A percentile compares a stretch with the other conserved stretches of the same genome.
These are phyloP conservation scores for Mesocricetus auratus DNA, from an alignment of 2,113 vertebrate genomes.

Conservation along the genomic window DNA sequence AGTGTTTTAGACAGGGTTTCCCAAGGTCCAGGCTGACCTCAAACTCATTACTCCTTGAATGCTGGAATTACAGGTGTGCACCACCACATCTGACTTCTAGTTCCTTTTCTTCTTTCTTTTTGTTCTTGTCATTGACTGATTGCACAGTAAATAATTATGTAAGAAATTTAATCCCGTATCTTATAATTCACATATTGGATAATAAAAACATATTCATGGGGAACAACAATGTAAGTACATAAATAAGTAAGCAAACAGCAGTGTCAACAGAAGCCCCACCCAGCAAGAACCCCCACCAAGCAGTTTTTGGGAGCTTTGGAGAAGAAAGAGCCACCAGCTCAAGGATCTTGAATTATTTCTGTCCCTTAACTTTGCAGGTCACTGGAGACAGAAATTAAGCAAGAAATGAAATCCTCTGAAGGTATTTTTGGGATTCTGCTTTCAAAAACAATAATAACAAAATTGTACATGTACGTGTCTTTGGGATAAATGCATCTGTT, in stretches of 20 bases:
- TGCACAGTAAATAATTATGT: not conserved
- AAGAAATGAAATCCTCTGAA: not conserved
- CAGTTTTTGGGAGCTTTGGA: not conserved
- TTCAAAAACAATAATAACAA: constrained; percentile 23
- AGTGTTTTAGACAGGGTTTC: not conserved
- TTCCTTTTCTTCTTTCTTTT: not conserved
- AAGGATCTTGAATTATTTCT: constrained; percentile 16
- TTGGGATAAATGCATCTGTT: not conserved
- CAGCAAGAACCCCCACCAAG: not conserved
- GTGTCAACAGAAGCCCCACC: not conserved
- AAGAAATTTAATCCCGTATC: constrained; percentile 4
- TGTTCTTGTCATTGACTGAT: not conserved
- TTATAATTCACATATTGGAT: not conserved
- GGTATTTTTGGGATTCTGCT: constrained; percentile 29
- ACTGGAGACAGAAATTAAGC: constrained; percentile 34
- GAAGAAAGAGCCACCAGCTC: not conserved
- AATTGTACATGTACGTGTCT: constrained; percentile 13
- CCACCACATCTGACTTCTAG: not conserved
- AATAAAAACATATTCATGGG: not conserved
- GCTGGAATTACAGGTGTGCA: not conserved
- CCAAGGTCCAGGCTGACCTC: not conserved
- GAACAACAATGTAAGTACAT: not conserved
- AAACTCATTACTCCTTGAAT: not conserved
- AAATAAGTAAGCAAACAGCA: not conserved
- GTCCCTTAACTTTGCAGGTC: not conserved